phyloP scores from a whole-genome alignment of 2,888 invertebrate genomes.

The Drosophila demipolita region DNA sequence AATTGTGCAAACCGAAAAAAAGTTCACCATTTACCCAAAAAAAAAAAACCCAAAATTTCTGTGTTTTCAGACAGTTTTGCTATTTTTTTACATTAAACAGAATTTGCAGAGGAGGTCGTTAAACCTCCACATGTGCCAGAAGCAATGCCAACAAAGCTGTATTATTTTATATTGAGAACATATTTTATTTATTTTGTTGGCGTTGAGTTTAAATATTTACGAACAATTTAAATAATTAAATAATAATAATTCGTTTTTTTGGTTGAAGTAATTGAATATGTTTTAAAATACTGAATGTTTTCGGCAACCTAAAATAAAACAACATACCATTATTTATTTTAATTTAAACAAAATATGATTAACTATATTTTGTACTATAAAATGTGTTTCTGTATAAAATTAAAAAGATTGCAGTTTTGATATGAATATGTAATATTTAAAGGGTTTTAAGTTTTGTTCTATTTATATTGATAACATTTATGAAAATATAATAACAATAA shows the following conservation, averaged over 20 bases:
- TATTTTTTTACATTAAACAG: not conserved
- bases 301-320: too few species aligned
- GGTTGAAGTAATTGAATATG: not conserved
- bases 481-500: too few species aligned
- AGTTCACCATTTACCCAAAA: not conserved
- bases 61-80: not conserved
- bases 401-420: too few species aligned
- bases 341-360: too few species aligned
- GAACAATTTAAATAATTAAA: too few species aligned
- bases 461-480: not conserved
- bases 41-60: not conserved
- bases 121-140: not conserved
- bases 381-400: too few species aligned
- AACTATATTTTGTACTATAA: too few species aligned
- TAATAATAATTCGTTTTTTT: not conserved
- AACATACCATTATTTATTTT: too few species aligned
- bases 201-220: not conserved
- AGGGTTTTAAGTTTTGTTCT: not conserved
- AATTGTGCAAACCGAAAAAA: not conserved
- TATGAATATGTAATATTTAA: too few species aligned
- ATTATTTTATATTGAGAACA: not conserved
- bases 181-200: not conserved
- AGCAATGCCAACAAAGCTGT: not conserved
- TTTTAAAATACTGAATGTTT: too few species aligned
- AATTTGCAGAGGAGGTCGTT: fast-evolving